A percentile compares a stretch with the other conserved stretches of the same genome.
phyloP scores from a whole-genome alignment of 2,888 invertebrate genomes.

The Apodemia mormo region DNA sequence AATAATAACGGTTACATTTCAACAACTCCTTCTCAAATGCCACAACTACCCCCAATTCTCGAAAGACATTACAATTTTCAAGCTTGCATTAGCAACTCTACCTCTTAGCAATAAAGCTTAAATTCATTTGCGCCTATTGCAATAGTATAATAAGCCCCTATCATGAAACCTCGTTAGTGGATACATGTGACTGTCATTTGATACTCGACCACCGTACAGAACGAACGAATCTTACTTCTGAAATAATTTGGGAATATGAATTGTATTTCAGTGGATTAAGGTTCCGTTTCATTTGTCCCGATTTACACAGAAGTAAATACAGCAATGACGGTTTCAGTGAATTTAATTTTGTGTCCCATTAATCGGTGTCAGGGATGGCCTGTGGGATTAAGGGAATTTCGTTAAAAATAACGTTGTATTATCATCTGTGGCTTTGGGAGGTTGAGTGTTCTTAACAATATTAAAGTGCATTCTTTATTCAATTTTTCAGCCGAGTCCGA shows the following conservation, averaged over 20 bases:
- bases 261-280: constrained; percentile 44
- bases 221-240: constrained; percentile 42
- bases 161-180: constrained; percentile 66
- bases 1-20: constrained; percentile 57
- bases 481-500: neutral
- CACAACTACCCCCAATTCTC: constrained; percentile 55
- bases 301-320: constrained; percentile 52
- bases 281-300: constrained; percentile 46
- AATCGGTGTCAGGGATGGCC: constrained; percentile 65
- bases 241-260: constrained; percentile 44
- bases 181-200: constrained; percentile 72
- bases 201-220: constrained; percentile 55
- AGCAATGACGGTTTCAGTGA: constrained; percentile 65
- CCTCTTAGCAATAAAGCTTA: constrained; percentile 43
- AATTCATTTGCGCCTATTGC: constrained; percentile 44
- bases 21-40: constrained; percentile 65
- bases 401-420: constrained; percentile 56
- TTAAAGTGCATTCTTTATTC: constrained; percentile 17
- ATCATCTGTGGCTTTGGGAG: constrained; percentile 34
- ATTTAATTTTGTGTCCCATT: constrained; percentile 75
- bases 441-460: constrained; percentile 5
- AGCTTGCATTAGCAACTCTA: constrained; percentile 40
- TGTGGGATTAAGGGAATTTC: constrained; percentile 68
- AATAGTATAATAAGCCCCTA: constrained; percentile 54
- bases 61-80: constrained; percentile 47